Evolutionary conservation across 2,888 invertebrate species (phyloP), one percentile per base, ranked within the genome.

Genomic region (Merodon equestris): DNA sequence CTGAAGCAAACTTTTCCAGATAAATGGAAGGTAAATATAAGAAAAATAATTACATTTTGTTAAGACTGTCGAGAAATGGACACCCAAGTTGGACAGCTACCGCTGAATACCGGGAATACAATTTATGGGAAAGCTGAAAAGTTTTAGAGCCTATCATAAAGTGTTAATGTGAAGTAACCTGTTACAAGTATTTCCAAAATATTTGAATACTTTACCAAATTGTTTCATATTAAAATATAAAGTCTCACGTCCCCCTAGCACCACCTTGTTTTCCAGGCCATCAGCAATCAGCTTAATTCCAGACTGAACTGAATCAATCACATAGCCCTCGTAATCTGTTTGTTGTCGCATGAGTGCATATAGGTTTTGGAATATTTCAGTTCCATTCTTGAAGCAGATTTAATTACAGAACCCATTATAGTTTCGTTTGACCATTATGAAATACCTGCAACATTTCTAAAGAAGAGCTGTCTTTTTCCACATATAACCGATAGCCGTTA

Each of bases 11-110:
- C 10, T 36, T 36, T 36, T 36, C 10, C 36, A 10, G n/a, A 40
- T n/a, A 40, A 40, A n/a, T 40, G 10, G n/a, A n/a, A n/a, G n/a
- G n/a, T n/a, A 27, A 1, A 9, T 1, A 40, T 12, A 1, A 15
- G 1, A 14, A 34, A 27, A 1, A 9, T n/a, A 1, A 9, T 90
- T 89, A 94, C 94, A 93, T 92, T 86, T 91, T 90, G 85, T 94
- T 94, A 64, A 94, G 91, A 81, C 93, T 93, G 84, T 94, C 93
- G 42, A 93, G 89, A 85, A 92, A 94, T 1, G 94, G 94, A 84
- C 94, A 94, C 12, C 94, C 94, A 54, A 93, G 91, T 89, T 94
- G 94, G 63, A 94, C 89, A 0, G 94, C 94, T 45, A 94, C 93
- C 0, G 94, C 94, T 0, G 94, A 94, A 86, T 94, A 94, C 45